A percentile compares a stretch with the other conserved stretches of the same genome.
These are phyloP conservation scores for Phaethon lepturus DNA, from an alignment of 2,113 vertebrate genomes.

Conservation along the genomic window DNA sequence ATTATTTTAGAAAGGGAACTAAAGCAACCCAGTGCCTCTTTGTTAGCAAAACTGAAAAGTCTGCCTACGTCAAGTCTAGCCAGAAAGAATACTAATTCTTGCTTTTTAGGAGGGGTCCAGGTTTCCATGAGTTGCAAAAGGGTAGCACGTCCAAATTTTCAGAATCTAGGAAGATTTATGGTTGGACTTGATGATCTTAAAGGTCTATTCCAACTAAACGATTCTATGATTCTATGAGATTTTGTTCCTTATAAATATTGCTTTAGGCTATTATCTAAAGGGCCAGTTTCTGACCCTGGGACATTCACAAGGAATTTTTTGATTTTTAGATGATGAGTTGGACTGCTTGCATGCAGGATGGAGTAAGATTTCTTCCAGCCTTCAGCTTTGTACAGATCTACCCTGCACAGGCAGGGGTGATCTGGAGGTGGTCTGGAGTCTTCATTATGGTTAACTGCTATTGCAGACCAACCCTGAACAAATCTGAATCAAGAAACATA, in stretches of 20 bases:
- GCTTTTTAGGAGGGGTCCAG: neutral
- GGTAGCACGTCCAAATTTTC: neutral
- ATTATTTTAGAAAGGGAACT: neutral
- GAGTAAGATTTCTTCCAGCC: neutral
- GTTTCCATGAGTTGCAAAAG: neutral
- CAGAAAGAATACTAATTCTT: neutral
- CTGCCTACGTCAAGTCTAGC: neutral
- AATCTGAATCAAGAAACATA: neutral
- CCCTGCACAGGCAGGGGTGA: fast-evolving
- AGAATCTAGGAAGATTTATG: fast-evolving
- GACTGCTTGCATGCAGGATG: neutral
- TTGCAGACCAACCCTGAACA: neutral
- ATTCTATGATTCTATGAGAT: neutral
- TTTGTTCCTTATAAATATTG: neutral
- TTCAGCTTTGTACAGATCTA: neutral
- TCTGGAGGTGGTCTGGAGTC: neutral
- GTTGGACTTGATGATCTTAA: fast-evolving
- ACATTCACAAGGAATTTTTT: neutral
- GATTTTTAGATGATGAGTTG: neutral
- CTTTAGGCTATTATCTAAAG: neutral
- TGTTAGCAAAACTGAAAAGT: neutral
- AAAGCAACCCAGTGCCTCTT: neutral
- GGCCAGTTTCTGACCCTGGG: neutral
- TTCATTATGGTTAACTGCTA: neutral
- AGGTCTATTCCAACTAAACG: neutral